phyloP scores from a whole-genome alignment of 1,140 invertebrate genomes.

The Drosophila erecta region DNA sequence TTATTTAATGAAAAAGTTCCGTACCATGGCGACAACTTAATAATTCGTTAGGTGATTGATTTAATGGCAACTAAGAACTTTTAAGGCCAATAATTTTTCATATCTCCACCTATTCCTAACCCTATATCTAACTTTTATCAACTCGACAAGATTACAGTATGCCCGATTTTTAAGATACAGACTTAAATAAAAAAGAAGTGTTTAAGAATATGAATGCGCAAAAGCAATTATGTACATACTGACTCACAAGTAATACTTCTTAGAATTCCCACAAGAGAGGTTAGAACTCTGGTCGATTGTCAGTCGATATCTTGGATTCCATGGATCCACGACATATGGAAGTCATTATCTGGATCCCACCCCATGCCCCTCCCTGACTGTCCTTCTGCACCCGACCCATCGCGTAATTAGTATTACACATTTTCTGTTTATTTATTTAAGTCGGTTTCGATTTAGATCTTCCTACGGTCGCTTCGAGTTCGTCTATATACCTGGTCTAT shows the following conservation, averaged over 20 bases:
- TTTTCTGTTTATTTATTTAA: slow-evolving; percentile 44
- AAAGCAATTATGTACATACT: slow-evolving; percentile 1
- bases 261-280: slow-evolving; percentile 1
- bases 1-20: no score
- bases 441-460: slow-evolving; percentile 19
- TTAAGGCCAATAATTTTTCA: neutral
- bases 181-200: neutral
- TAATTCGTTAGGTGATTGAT: no score
- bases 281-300: slow-evolving; percentile 3
- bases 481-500: neutral
- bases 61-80: no score
- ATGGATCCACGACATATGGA: slow-evolving; percentile 15
- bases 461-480: neutral
- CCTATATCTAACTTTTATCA: neutral
- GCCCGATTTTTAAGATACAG: neutral
- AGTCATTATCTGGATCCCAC: slow-evolving; percentile 25
- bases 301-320: slow-evolving; percentile 1
- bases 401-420: slow-evolving; percentile 23
- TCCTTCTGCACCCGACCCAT: slow-evolving; percentile 1
- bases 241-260: slow-evolving; percentile 6
- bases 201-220: neutral
- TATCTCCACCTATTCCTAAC: no score
- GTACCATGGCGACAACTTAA: no score
- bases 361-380: slow-evolving; percentile 3
- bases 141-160: neutral